A percentile compares a stretch with the other conserved stretches of the same genome.
Conservation (phyloP, 2,797 vertebrate genomes). For the Natrix natrix region DNA sequence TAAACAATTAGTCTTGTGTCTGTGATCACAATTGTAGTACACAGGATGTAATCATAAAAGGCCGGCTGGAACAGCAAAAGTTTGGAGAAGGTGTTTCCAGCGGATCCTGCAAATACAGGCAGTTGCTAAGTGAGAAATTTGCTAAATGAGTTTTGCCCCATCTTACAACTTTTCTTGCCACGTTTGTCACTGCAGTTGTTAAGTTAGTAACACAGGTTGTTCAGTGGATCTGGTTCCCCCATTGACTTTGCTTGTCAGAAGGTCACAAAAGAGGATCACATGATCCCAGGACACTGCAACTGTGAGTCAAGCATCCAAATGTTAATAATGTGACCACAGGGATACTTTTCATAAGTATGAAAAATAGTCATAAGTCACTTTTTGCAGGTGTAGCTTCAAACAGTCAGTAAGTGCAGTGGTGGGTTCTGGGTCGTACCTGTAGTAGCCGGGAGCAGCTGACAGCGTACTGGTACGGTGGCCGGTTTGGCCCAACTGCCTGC, state of each 20-base stretch:
- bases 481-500: too few species aligned
- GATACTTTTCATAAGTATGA: neutral
- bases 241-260: too few species aligned
- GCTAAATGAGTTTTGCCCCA: too few species aligned
- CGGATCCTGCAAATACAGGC: neutral
- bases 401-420: neutral
- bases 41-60: neutral
- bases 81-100: neutral
- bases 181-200: too few species aligned
- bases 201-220: too few species aligned
- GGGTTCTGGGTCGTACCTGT: too few species aligned
- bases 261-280: too few species aligned
- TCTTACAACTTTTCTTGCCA: too few species aligned
- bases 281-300: too few species aligned
- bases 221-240: too few species aligned
- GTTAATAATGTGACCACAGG: neutral
- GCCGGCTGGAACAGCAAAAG: neutral
- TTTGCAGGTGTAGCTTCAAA: neutral
- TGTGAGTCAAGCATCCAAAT: neutral
- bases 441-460: too few species aligned
- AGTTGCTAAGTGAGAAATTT: neutral
- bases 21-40: slow-evolving; percentile 13
- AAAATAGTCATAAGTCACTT: neutral
- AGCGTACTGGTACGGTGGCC: too few species aligned
- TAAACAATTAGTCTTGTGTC: neutral